Evolutionary conservation across 2,113 vertebrate genomes (phyloP), one percentile per base, ranked within the genome.

Genomic region (Larimichthys polyactis): DNA sequence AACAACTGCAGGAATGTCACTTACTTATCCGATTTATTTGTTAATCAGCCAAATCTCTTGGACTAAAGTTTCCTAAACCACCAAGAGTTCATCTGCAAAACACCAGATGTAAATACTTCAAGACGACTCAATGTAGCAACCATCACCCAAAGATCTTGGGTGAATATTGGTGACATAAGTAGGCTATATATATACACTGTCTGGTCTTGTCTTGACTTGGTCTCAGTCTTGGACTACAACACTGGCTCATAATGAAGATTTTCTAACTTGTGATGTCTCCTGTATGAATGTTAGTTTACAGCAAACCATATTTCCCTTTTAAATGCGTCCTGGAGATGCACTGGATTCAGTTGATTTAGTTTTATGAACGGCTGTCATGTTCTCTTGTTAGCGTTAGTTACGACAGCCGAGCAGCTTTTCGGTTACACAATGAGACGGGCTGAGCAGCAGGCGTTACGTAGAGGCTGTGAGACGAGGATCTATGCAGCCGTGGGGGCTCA

Each of bases 401-500:
- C 43, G 43, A 48, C 54, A 65, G 76, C 32, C 19, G 11, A 54
- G 71, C 43, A 4, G 60, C 70, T 71, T 71, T 69, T 67, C 59
- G 32, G 66, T 58, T 59, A 44, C 14, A 9, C 22, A 3, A 51
- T 2, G 36, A 2, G n/a, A 46, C 9, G 9, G 19, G 68, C 4
- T 51, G 40, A 71, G 48, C 46, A 16, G 66, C 36, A 11, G 62
- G 57, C 16, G 52, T 0, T 46, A 48, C 62, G 51, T 8, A 22
- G 49, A 54, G 73, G 68, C 77, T 83, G 32, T 48, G 20, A 14
- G 29, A n/a, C 5, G 52, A 71, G 57, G 57, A 86, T 79, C 79
- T 89, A 86, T 81, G 79, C 81, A 90, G 82, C 80, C 73, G 40
- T 12, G 57, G 16, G 16, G 75, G 75, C 74, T 88, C 69, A 81